phyloP scores from a whole-genome alignment of 2,888 invertebrate genomes.

The Heliconius hortense region DNA sequence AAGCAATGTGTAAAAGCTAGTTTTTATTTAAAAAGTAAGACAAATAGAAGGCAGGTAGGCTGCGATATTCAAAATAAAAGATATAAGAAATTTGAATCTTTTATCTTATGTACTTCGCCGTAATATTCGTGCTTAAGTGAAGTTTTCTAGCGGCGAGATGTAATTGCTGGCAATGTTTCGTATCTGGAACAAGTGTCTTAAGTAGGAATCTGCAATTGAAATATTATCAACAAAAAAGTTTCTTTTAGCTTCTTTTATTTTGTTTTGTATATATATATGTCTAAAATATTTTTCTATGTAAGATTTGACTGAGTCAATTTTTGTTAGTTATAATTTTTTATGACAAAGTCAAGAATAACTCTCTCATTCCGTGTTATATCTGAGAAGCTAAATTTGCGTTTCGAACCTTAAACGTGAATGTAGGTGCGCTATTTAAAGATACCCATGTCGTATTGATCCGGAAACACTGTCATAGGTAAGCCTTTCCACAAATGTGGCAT shows the following conservation, averaged over 20 bases:
- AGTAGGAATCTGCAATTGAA: conserved; percentile 18
- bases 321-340: no score
- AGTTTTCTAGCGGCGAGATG: conserved; percentile 27
- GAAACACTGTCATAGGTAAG: no score
- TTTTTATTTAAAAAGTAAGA: background rate
- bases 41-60: conserved; percentile 1
- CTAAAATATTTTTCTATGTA: no score
- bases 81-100: conserved; percentile 19
- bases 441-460: no score
- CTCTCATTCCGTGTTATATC: no score
- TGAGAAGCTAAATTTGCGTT: no score
- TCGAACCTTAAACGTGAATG: no score
- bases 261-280: background rate
- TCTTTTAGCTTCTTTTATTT: background rate
- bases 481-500: no score
- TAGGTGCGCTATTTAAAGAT: no score
- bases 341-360: no score
- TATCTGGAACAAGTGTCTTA: conserved; percentile 30
- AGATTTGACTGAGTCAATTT: no score
- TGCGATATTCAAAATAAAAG: conserved; percentile 22
- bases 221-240: conserved; percentile 17
- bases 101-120: conserved; percentile 17
- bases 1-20: no score
- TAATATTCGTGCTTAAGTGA: conserved; percentile 34
- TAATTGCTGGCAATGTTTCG: conserved; percentile 34